Evolutionary conservation across 1,140 invertebrate genomes (phyloP).

Genomic region (Lepidurus apus): DNA sequence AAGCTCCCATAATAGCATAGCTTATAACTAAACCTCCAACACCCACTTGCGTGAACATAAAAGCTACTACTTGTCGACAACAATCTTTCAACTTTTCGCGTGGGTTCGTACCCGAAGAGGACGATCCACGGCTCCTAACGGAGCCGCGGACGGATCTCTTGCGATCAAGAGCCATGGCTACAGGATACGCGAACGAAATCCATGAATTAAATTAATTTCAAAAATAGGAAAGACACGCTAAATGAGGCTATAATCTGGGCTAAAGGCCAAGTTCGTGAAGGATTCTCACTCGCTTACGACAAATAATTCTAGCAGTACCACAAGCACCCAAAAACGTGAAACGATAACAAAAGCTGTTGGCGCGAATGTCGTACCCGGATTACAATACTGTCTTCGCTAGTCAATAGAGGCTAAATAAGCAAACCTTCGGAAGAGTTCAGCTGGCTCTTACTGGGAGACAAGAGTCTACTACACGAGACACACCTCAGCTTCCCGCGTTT

Average conservation of each 20-base stretch:
- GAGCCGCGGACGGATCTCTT: constrained; percentile 44
- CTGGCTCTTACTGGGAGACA: constrained; percentile 3
- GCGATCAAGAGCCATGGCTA: constrained; percentile 33
- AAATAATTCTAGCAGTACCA: no score
- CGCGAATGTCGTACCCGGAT: not conserved
- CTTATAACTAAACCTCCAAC: constrained; percentile 89
- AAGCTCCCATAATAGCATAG: constrained; percentile 90
- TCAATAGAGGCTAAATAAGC: not conserved
- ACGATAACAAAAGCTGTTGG: not conserved
- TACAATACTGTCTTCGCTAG: not conserved
- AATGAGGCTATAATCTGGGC: not conserved
- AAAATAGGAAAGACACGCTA: not conserved
- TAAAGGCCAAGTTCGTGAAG: not conserved
- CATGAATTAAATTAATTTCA: not conserved
- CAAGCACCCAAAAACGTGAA: not conserved
- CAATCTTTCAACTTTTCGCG: constrained; percentile 70
- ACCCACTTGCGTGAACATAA: constrained; percentile 87
- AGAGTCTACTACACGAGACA: not conserved
- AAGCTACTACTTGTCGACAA: constrained; percentile 74
- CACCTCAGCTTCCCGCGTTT: not conserved
- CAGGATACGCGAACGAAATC: not conserved
- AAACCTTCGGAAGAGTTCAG: constrained; percentile 10
- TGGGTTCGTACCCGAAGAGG: constrained; percentile 56
- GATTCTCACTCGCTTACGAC: no score
- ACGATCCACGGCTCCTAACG: constrained; percentile 59